Conservation (phyloP, 2,888 invertebrate species). For the Pollenia amentaria region DNA sequence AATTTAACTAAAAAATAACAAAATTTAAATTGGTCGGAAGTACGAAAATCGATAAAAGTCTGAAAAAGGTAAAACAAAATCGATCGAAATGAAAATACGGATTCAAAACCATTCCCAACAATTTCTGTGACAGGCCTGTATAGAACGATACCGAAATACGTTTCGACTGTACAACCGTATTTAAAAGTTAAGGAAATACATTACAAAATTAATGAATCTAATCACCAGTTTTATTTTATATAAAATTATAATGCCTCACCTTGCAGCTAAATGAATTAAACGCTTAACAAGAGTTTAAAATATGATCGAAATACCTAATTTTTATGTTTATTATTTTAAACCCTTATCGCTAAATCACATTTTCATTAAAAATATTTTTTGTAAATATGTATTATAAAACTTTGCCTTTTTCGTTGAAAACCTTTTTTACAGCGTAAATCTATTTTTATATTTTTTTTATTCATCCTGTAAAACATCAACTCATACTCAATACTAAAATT, state of each 20-base stretch:
- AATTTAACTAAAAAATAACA: no score
- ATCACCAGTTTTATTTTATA: no score
- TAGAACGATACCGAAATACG: neutral
- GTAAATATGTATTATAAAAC: neutral
- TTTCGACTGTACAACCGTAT: neutral
- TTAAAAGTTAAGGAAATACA: no score
- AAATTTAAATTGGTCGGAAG: no score
- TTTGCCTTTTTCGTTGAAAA: neutral
- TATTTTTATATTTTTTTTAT: conserved; percentile 2
- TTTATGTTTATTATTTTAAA: neutral
- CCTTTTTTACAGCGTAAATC: neutral
- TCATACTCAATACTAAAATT: neutral
- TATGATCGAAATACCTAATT: neutral
- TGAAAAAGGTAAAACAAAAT: no score
- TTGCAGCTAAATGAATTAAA: conserved; percentile 6
- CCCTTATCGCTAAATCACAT: neutral
- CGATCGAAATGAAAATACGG: no score
- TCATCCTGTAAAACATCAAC: conserved; percentile 24
- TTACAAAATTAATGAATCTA: no score
- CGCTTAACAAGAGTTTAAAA: neutral
- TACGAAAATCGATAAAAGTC: no score
- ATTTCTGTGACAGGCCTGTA: no score
- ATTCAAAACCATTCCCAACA: no score
- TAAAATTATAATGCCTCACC: no score
- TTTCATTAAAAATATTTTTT: neutral